These are phyloP conservation scores for Poeciliopsis paucimaculata DNA, from an alignment of 2,797 vertebrate genomes.

Conservation along the genomic window DNA sequence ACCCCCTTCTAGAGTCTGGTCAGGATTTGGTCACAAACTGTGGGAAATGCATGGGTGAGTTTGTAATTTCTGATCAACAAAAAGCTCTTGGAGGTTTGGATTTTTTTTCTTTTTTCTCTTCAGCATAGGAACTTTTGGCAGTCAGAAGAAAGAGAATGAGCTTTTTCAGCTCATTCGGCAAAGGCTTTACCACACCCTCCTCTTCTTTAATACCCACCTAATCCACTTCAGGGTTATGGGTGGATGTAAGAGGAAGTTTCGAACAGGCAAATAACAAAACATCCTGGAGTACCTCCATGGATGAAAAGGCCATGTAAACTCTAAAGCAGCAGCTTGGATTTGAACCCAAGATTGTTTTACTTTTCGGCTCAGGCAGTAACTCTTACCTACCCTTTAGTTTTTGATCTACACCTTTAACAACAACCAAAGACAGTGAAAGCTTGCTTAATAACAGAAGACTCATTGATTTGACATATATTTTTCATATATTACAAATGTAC, in stretches of 20 bases:
- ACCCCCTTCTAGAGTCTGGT: not conserved
- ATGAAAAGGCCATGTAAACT: not conserved
- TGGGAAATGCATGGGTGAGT: not conserved
- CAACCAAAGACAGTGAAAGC: not conserved
- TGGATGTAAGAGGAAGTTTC: not conserved
- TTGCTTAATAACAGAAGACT: not conserved
- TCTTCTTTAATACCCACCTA: not conserved
- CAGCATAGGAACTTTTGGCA: too few relatives aligned
- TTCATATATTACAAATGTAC: not conserved
- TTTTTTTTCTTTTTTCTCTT: not conserved
- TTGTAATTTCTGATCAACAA: conserved; percentile 1
- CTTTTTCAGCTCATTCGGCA: not conserved
- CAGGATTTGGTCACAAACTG: not conserved
- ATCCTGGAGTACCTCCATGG: not conserved
- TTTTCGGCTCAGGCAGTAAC: not conserved
- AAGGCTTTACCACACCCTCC: not conserved
- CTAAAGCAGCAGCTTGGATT: not conserved
- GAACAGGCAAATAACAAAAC: not conserved
- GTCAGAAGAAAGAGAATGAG: not conserved
- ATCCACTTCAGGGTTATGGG: not conserved
- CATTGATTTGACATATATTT: not conserved
- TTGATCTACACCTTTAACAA: not conserved
- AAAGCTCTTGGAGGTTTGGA: not conserved
- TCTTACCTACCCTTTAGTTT: not conserved
- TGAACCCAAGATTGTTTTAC: not conserved